These are phyloP conservation scores for Poecilia picta DNA, from an alignment of 2,797 vertebrate genomes.

Conservation along the genomic window DNA sequence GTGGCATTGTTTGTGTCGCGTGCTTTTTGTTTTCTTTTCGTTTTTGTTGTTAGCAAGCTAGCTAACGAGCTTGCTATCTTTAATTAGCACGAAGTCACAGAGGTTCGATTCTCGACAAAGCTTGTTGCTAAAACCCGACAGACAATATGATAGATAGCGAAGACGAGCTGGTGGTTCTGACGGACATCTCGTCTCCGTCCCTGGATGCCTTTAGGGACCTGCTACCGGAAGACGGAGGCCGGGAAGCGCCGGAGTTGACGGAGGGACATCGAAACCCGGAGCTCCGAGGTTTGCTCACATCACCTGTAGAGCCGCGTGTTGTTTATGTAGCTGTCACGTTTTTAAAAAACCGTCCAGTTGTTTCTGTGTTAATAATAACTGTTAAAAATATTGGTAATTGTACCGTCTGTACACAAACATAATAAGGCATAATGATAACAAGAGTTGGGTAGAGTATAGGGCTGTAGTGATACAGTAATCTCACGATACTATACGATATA, in stretches of 20 bases:
- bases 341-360: not conserved
- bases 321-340: not conserved
- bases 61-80: not conserved
- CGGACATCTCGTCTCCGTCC: not conserved
- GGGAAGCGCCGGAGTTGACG: not conserved
- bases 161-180: constrained; percentile 14
- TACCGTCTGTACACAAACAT: not conserved
- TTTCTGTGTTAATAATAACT: not conserved
- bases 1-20: not conserved
- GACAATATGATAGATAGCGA: constrained; percentile 23
- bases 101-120: not conserved
- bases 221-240: not conserved
- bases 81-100: not conserved
- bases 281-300: constrained; percentile 3
- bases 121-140: not conserved
- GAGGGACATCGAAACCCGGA: not conserved
- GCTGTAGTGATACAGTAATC: too few relatives aligned
- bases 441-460: too few relatives aligned
- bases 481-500: too few relatives aligned
- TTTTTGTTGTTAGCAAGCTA: not conserved
- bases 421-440: not conserved
- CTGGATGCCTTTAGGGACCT: fast-evolving
- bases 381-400: not conserved
- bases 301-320: not conserved
- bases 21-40: not conserved